Conservation (phyloP, 1,140 invertebrate species). For the Bombus pyrosoma region DNA sequence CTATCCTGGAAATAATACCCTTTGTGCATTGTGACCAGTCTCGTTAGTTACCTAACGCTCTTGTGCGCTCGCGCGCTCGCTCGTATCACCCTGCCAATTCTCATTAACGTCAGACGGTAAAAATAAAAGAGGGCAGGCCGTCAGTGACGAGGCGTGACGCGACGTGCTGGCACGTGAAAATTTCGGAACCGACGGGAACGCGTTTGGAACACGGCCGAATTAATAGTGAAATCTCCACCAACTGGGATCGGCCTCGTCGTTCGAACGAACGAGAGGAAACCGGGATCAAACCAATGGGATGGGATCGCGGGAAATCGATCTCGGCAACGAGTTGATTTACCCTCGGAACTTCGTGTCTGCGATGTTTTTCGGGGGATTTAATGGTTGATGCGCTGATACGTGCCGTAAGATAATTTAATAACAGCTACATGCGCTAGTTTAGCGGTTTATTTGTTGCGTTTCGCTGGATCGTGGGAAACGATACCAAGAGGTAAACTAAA, state of each 20-base stretch:
- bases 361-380: neutral
- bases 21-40: constrained; percentile 60
- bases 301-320: constrained; percentile 6
- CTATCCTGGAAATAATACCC: constrained; percentile 64
- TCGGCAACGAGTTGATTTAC: neutral
- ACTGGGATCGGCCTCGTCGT: constrained; percentile 1
- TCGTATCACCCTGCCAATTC: constrained; percentile 61
- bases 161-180: constrained; percentile 40
- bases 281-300: neutral
- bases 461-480: neutral
- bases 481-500: neutral
- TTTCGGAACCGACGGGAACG: constrained; percentile 9
- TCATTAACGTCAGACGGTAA: constrained; percentile 58
- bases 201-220: constrained; percentile 26
- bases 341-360: neutral
- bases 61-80: constrained; percentile 5
- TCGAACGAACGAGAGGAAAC: neutral
- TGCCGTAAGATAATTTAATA: neutral
- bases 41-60: constrained; percentile 64
- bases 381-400: neutral
- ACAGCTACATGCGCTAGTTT: neutral
- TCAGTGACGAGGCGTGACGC: constrained; percentile 49
- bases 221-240: constrained; percentile 11
- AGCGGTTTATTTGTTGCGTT: neutral
- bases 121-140: constrained; percentile 45